These are phyloP conservation scores for Papilio polytes DNA, from an alignment of 1,140 invertebrate genomes.

Conservation along the genomic window DNA sequence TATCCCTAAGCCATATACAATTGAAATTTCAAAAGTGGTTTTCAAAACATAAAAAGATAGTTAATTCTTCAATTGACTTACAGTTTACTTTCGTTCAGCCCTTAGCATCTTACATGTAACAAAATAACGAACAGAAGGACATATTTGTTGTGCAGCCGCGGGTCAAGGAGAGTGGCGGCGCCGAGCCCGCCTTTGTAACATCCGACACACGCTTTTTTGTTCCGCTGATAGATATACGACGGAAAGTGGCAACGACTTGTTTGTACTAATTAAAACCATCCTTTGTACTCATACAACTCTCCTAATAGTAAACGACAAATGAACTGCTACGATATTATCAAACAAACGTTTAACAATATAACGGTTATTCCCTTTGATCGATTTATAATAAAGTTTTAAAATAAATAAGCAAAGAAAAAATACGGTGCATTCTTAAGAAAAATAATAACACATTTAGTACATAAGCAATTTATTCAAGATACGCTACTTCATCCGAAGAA, in stretches of 20 bases:
- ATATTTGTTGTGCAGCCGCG: conserved; percentile 48
- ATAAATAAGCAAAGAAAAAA: too few species aligned
- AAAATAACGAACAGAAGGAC: conserved; percentile 47
- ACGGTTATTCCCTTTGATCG: too few species aligned
- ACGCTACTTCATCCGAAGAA: too few species aligned
- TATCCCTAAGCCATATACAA: too few species aligned
- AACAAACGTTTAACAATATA: not conserved
- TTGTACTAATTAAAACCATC: conserved; percentile 36
- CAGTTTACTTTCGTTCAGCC: not conserved
- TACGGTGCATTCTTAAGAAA: too few species aligned
- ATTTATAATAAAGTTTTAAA: too few species aligned
- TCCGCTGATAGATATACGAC: conserved; percentile 36
- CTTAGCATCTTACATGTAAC: conserved; percentile 11
- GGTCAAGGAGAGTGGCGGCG: conserved; percentile 69
- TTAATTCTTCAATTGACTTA: too few species aligned
- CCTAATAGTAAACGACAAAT: conserved; percentile 3
- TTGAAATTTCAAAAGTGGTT: too few species aligned
- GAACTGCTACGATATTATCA: not conserved
- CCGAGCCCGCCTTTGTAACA: conserved; percentile 44
- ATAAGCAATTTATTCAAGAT: too few species aligned
- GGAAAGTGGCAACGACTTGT: conserved; percentile 3
- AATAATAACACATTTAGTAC: too few species aligned
- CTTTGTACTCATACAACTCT: not conserved
- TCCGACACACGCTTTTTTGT: conserved; percentile 46
- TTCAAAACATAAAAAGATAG: too few species aligned